Conservation (phyloP, 1,140 invertebrate species). For the Calycopis cecrops region DNA sequence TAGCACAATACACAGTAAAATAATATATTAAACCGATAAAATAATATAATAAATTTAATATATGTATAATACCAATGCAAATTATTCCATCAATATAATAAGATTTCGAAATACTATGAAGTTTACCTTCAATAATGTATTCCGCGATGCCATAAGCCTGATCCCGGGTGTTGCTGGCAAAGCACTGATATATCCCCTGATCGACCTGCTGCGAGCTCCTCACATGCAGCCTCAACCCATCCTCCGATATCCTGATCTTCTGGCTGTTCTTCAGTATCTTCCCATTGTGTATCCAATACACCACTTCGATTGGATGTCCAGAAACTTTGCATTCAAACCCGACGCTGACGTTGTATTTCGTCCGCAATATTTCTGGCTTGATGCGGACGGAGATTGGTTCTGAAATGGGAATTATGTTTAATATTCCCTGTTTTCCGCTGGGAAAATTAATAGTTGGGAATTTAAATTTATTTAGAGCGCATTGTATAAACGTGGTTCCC, state of each 20-base stretch:
- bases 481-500: background rate
- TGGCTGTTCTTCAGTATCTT: slow-evolving; percentile 78
- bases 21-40: no score
- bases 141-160: slow-evolving; percentile 90
- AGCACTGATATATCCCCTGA: slow-evolving; percentile 93
- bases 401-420: slow-evolving; percentile 39
- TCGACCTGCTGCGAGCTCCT: slow-evolving; percentile 84
- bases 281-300: slow-evolving; percentile 91
- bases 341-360: slow-evolving; percentile 88
- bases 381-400: slow-evolving; percentile 84
- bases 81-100: no score
- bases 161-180: slow-evolving; percentile 89
- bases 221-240: slow-evolving; percentile 78
- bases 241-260: slow-evolving; percentile 74
- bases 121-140: slow-evolving; percentile 87
- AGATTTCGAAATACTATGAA: no score
- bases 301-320: slow-evolving; percentile 86
- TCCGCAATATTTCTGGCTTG: slow-evolving; percentile 83
- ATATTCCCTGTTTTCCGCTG: slow-evolving; percentile 13
- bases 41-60: no score
- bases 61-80: no score
- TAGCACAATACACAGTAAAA: no score
- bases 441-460: slow-evolving; percentile 8
- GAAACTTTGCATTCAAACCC: slow-evolving; percentile 90
- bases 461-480: slow-evolving; percentile 16